Evolutionary conservation across 2,888 invertebrate species (phyloP).

Genomic region (Pterostichus madidus): DNA sequence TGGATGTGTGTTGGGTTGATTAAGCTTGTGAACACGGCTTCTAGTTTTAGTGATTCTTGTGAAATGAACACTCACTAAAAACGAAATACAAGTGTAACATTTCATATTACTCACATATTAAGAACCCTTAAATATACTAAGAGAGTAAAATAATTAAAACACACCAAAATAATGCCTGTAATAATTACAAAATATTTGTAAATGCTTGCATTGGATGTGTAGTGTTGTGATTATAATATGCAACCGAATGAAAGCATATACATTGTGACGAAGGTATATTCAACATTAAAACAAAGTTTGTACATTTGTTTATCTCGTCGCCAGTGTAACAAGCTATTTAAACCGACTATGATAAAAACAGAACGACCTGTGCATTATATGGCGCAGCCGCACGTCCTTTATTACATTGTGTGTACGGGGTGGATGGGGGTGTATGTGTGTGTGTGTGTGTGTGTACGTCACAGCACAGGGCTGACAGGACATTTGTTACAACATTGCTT

Average conservation of each 20-base stretch:
- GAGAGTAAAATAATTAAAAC: no score
- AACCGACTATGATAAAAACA: conserved; percentile 9
- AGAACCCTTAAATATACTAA: no score
- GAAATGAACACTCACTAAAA: no score
- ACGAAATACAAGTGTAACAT: no score
- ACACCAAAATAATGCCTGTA: no score
- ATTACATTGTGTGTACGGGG: conserved; percentile 5
- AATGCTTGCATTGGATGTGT: not conserved
- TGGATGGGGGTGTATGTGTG: no score
- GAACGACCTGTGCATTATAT: not conserved
- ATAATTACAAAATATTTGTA: no score
- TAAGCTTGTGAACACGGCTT: no score
- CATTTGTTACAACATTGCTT: conserved; percentile 24
- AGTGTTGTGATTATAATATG: not conserved
- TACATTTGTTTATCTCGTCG: not conserved
- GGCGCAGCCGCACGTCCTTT: not conserved
- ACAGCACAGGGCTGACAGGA: conserved; percentile 12
- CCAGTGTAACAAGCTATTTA: conserved; percentile 1
- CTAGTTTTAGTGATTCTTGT: no score
- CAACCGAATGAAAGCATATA: not conserved
- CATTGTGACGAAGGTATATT: not conserved
- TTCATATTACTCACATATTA: no score
- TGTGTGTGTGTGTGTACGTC: not conserved
- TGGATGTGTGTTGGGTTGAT: no score
- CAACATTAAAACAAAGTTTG: not conserved